These are phyloP conservation scores for Diadema setosum DNA, from an alignment of 35 echinoderm and acorn worm species.

Conservation along the genomic window DNA sequence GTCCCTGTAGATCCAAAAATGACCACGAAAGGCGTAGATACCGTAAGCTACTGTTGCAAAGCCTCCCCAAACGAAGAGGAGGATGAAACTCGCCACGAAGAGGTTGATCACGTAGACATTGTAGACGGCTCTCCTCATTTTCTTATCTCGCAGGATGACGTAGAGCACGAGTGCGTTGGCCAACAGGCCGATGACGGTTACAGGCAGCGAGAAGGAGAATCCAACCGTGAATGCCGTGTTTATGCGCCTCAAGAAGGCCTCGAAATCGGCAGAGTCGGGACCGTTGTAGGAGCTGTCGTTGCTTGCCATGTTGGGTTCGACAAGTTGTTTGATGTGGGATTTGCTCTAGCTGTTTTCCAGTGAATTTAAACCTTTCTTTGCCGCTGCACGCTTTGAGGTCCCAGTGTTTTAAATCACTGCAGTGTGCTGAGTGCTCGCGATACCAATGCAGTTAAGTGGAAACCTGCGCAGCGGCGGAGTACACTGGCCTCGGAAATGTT, in stretches of 20 bases:
- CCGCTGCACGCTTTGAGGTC: too few species aligned
- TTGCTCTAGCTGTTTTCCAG: too few species aligned
- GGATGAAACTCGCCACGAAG: neutral
- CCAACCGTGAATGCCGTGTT: neutral
- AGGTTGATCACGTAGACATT: neutral
- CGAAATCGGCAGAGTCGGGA: too few species aligned
- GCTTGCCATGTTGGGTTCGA: too few species aligned
- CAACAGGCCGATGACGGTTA: neutral
- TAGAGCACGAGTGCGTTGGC: neutral
- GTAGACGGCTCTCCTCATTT: neutral
- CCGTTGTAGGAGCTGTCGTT: neutral
- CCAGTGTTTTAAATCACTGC: too few species aligned
- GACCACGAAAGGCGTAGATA: neutral
- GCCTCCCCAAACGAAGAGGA: neutral
- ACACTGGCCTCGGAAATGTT: too few species aligned
- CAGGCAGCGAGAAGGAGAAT: neutral
- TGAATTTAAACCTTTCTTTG: too few species aligned
- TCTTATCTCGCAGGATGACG: neutral
- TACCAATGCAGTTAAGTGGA: too few species aligned
- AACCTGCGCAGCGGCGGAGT: too few species aligned
- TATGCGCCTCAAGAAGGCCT: neutral
- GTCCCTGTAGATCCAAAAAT: neutral
- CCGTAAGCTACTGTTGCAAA: neutral
- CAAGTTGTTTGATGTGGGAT: too few species aligned
- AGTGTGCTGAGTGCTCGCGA: too few species aligned